Conservation (phyloP, 1,140 invertebrate genomes). For the Drosophila auraria region DNA sequence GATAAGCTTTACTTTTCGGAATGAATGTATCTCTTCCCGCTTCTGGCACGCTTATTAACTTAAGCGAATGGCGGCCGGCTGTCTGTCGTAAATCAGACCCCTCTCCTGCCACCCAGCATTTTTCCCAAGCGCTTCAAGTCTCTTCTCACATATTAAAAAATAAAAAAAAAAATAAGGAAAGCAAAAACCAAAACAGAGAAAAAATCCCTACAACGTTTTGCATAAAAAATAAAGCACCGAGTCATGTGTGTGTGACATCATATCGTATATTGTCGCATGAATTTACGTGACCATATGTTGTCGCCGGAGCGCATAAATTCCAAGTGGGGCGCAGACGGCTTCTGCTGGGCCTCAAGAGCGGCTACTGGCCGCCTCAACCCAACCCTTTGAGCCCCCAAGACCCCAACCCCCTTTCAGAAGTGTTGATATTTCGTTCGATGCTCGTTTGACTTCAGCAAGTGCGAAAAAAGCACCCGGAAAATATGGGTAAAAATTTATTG, state of each 20-base stretch:
- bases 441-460: slow-evolving; percentile 59
- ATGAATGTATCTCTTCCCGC: slow-evolving; percentile 29
- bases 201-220: slow-evolving; percentile 78
- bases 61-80: slow-evolving; percentile 61
- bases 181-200: slow-evolving; percentile 44
- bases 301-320: slow-evolving; percentile 80
- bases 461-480: slow-evolving; percentile 38
- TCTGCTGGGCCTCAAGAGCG: slow-evolving; percentile 54
- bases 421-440: slow-evolving; percentile 70
- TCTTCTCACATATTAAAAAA: slow-evolving; percentile 78
- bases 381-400: slow-evolving; percentile 7
- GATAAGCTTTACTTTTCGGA: slow-evolving; percentile 26
- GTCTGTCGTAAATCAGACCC: slow-evolving; percentile 70
- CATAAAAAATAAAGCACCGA: slow-evolving; percentile 79
- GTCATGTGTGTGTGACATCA: slow-evolving; percentile 76
- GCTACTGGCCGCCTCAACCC: slow-evolving; percentile 28
- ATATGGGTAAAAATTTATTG: slow-evolving; percentile 75
- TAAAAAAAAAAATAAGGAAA: slow-evolving; percentile 14
- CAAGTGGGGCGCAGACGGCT: slow-evolving; percentile 73
- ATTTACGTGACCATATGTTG: slow-evolving; percentile 84
- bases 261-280: slow-evolving; percentile 83
- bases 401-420: slow-evolving; percentile 34
- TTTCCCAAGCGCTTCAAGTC: slow-evolving; percentile 58
- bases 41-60: slow-evolving; percentile 69
- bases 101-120: slow-evolving; percentile 17